phyloP scores from a whole-genome alignment of 2,797 vertebrate genomes.

The Macropus fuliginosus region DNA sequence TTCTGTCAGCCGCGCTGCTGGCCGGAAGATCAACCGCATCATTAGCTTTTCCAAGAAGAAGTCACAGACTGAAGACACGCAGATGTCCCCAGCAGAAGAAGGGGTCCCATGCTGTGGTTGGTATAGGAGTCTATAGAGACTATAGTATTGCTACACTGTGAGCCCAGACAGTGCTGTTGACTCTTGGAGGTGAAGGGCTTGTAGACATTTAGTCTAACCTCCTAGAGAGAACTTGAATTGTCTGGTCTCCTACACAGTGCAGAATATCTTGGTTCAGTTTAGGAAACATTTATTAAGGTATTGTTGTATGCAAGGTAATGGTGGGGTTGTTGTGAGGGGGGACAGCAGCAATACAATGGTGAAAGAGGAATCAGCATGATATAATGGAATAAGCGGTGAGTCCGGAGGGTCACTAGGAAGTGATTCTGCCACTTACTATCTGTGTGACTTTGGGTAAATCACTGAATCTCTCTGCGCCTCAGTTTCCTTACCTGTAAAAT shows the following conservation, averaged over 20 bases:
- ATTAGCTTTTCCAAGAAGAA: conserved; percentile 99
- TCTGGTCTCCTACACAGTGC: neutral
- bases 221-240: neutral
- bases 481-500: neutral
- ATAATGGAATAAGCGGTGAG: neutral
- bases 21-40: conserved; percentile 97
- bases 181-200: neutral
- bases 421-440: neutral
- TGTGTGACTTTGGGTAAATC: neutral
- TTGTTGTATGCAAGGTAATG: neutral
- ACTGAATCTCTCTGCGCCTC: neutral
- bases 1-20: conserved; percentile 94
- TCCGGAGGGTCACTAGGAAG: neutral
- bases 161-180: neutral
- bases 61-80: conserved; percentile 88
- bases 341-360: neutral
- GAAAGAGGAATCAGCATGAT: neutral
- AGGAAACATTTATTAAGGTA: neutral
- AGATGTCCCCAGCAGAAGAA: conserved; percentile 85
- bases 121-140: conserved; percentile 33
- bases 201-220: neutral
- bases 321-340: no score
- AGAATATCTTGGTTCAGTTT: neutral
- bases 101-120: conserved; percentile 95
- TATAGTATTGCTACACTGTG: neutral